Evolutionary conservation across 2,888 invertebrate genomes (phyloP).

Genomic region (Drosophila melanosoma): DNA sequence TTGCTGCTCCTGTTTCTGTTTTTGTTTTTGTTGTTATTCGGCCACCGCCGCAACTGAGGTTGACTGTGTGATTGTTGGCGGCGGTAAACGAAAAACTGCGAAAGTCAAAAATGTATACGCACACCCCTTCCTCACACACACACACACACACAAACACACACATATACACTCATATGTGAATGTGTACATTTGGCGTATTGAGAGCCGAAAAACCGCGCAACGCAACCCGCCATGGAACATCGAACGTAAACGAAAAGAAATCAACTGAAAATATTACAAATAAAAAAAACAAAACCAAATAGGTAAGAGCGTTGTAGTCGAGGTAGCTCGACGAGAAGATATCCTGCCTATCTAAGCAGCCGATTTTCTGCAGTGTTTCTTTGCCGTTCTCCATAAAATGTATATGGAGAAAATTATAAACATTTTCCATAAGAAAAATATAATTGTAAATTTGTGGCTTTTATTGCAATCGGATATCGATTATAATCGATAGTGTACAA

Average conservation of each 20-base stretch:
- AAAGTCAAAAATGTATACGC: constrained; percentile 66
- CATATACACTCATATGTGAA: constrained; percentile 1
- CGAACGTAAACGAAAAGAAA: constrained; percentile 48
- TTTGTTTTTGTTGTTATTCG: constrained; percentile 32
- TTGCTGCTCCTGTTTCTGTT: constrained; percentile 10
- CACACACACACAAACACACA: constrained; percentile 3
- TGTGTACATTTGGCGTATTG: constrained; percentile 38
- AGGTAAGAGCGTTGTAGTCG: neutral
- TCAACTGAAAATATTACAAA: constrained; percentile 64
- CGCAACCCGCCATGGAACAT: constrained; percentile 50
- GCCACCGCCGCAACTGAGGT: constrained; percentile 68
- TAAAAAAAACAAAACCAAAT: constrained; percentile 48
- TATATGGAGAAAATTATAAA: fast-evolving
- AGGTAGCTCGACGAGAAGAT: neutral
- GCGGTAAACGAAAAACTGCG: constrained; percentile 55
- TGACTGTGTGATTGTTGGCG: constrained; percentile 72
- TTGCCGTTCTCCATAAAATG: neutral
- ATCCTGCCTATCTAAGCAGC: neutral
- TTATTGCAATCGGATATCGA: neutral
- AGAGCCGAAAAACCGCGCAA: constrained; percentile 64
- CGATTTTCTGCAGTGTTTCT: neutral
- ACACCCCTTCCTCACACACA: constrained; percentile 15
- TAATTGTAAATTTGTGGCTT: neutral
- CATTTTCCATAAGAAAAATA: neutral
- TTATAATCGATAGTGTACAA: neutral